Evolutionary conservation across 2,113 vertebrate species (phyloP).

Genomic region (Microcebus ravelobensis): DNA sequence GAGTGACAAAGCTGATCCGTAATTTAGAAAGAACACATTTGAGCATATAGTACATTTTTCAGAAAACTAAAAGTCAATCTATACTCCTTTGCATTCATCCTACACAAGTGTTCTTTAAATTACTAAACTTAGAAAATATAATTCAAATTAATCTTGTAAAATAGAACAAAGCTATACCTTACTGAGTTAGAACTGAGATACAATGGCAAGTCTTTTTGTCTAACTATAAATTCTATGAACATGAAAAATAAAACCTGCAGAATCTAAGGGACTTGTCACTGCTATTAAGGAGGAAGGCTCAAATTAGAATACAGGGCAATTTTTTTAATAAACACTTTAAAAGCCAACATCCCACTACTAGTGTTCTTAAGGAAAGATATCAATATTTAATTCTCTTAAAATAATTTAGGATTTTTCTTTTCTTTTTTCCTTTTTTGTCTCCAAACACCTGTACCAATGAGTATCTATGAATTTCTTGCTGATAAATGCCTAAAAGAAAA

Average conservation of each 20-base stretch:
- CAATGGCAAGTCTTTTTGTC: neutral
- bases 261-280: neutral
- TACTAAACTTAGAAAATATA: constrained; percentile 6
- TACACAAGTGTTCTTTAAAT: neutral
- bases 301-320: neutral
- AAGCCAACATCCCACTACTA: neutral
- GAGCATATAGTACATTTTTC: neutral
- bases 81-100: neutral
- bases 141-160: constrained; percentile 34
- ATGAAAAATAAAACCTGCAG: constrained; percentile 41
- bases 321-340: constrained; percentile 1
- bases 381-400: neutral
- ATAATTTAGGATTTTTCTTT: neutral
- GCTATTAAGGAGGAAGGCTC: neutral
- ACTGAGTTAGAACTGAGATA: neutral
- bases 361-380: neutral
- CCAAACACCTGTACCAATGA: neutral
- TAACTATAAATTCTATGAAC: neutral
- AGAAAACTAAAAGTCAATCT: constrained; percentile 3
- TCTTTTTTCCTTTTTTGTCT: neutral
- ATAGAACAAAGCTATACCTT: neutral
- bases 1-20: neutral
- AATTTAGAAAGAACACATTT: neutral
- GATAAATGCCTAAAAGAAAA: constrained; percentile 14
- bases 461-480: neutral